A percentile compares a stretch with the other conserved stretches of the same genome.
phyloP scores from a whole-genome alignment of 2,797 vertebrate species.

The Oreochromis grahami region DNA sequence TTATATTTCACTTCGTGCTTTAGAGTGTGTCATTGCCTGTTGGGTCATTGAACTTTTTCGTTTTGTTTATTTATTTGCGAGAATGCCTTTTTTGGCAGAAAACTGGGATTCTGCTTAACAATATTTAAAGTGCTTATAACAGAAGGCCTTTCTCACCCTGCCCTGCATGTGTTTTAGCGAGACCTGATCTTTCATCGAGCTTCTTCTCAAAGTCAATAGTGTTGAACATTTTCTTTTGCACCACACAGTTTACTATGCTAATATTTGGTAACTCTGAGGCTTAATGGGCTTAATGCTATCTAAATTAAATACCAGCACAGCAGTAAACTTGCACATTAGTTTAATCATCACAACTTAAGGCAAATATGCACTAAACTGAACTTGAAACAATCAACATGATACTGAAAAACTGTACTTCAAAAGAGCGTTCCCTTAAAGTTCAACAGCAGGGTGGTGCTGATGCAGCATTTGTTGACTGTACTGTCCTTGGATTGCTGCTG shows the following conservation, averaged over 20 bases:
- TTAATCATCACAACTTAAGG: background rate
- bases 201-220: background rate
- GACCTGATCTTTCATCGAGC: background rate
- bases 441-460: background rate
- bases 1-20: background rate
- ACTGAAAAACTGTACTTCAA: background rate
- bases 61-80: background rate
- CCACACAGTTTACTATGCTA: constrained; percentile 14
- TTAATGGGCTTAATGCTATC: background rate
- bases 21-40: background rate
- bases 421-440: background rate
- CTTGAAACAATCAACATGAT: background rate
- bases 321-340: background rate
- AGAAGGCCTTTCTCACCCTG: background rate
- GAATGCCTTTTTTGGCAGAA: background rate
- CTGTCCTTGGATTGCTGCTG: constrained; percentile 1
- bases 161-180: background rate
- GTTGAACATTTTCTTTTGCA: constrained; percentile 15
- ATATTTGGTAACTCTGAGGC: constrained; percentile 12
- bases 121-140: background rate
- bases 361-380: background rate
- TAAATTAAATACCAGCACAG: background rate
- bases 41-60: background rate
- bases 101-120: background rate
- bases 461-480: background rate